Conservation (phyloP, 2,113 vertebrate genomes). For the Phalacrocorax aristotelis region DNA sequence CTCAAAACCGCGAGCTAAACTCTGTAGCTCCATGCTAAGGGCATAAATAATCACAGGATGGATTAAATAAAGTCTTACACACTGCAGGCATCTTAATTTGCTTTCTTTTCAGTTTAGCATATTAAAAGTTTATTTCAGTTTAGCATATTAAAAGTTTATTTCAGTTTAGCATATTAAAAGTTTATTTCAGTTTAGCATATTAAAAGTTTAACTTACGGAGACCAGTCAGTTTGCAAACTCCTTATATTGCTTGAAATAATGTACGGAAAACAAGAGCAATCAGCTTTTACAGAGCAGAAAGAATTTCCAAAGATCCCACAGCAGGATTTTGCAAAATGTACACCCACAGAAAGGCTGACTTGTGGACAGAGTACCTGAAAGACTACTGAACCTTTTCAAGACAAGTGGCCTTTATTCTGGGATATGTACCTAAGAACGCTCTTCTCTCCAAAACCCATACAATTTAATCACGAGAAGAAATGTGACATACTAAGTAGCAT, state of each 20-base stretch:
- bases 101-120: background rate
- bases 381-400: rapidly evolving
- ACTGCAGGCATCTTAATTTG: background rate
- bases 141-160: background rate
- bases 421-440: background rate
- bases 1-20: background rate
- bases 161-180: background rate
- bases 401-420: background rate
- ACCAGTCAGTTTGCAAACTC: background rate
- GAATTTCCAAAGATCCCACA: background rate
- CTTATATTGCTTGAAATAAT: background rate
- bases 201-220: background rate
- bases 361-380: background rate
- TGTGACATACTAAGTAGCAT: rapidly evolving
- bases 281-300: background rate
- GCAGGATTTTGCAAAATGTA: background rate
- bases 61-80: background rate
- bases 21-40: background rate
- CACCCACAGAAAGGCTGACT: background rate
- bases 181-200: background rate
- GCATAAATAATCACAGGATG: background rate
- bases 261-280: background rate
- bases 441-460: background rate
- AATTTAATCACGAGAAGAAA: background rate
- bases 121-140: no score